Percentiles rank a stretch among this genome's conserved stretches.
These are phyloP conservation scores for Tetramorium parvispinum DNA, from an alignment of 1,140 invertebrate species.

Conservation along the genomic window DNA sequence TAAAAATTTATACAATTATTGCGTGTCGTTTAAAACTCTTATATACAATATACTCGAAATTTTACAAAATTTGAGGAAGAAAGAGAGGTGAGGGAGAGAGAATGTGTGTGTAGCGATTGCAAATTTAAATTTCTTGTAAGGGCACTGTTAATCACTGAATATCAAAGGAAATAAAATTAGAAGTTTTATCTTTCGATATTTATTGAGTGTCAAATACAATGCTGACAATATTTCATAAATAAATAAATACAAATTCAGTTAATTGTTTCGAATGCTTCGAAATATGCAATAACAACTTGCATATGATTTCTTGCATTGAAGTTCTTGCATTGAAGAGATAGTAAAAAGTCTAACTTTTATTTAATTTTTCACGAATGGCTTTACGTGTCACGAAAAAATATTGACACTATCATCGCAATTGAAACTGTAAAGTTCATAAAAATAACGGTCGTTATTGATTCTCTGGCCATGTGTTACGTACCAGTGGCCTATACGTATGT, in stretches of 20 bases:
- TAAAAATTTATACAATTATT: not conserved
- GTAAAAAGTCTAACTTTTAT: constrained; percentile 46
- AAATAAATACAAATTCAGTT: not conserved
- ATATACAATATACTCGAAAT: not conserved
- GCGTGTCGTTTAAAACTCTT: not conserved
- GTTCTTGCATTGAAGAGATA: too few relatives aligned
- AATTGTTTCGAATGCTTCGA: not conserved
- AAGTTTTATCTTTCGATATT: not conserved
- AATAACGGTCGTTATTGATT: constrained; percentile 67
- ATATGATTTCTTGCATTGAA: constrained; percentile 11
- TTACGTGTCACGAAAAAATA: constrained; percentile 6
- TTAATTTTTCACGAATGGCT: constrained; percentile 1
- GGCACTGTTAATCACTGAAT: not conserved
- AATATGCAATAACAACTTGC: not conserved
- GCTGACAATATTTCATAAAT: too few relatives aligned
- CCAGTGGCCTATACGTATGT: constrained; percentile 36
- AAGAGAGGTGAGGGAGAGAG: too few relatives aligned
- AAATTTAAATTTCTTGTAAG: not conserved
- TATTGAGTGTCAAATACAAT: not conserved
- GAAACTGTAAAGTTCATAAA: constrained; percentile 69
- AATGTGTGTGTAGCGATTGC: not conserved
- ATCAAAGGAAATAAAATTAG: not conserved
- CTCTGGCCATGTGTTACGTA: constrained; percentile 12
- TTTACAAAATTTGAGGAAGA: not conserved
- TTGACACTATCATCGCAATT: constrained; percentile 41